Evolutionary conservation across 2,888 invertebrate genomes (phyloP).

Genomic region (Apamea crenata): DNA sequence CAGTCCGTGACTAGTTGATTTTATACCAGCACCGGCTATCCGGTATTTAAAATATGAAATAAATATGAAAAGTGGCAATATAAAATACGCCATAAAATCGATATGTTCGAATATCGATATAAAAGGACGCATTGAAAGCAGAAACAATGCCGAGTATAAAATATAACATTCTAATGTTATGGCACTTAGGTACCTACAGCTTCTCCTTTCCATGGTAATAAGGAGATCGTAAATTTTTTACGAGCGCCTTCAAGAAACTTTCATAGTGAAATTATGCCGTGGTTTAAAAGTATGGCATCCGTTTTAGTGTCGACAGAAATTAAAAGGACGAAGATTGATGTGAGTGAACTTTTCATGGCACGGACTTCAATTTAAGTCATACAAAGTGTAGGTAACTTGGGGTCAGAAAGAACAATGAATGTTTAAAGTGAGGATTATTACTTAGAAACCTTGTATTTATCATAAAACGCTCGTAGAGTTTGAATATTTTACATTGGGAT

Average conservation of each 20-base stretch:
- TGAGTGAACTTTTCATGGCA: slow-evolving; percentile 42
- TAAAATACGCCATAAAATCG: slow-evolving; percentile 74
- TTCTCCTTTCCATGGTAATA: slow-evolving; percentile 82
- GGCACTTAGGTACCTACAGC: slow-evolving; percentile 65
- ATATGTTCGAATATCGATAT: slow-evolving; percentile 71
- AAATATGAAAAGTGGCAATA: slow-evolving; percentile 63
- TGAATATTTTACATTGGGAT: neutral
- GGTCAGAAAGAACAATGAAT: slow-evolving; percentile 14
- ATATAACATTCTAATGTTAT: slow-evolving; percentile 78
- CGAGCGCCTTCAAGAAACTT: slow-evolving; percentile 74
- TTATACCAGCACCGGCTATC: slow-evolving; percentile 26
- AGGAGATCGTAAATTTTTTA: slow-evolving; percentile 79
- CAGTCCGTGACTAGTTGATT: slow-evolving; percentile 46
- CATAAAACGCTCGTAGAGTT: neutral
- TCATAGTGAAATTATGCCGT: slow-evolving; percentile 71
- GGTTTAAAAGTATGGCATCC: slow-evolving; percentile 67
- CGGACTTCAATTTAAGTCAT: slow-evolving; percentile 15
- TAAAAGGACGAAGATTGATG: slow-evolving; percentile 58
- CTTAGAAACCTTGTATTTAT: neutral
- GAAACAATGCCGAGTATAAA: slow-evolving; percentile 78
- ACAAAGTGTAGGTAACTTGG: slow-evolving; percentile 4
- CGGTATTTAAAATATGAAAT: slow-evolving; percentile 60
- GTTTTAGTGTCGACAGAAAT: slow-evolving; percentile 54
- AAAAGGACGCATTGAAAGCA: slow-evolving; percentile 74
- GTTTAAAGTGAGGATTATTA: neutral